These are phyloP conservation scores for Catharus bicknelli DNA, from an alignment of 2,113 vertebrate species.

Conservation along the genomic window DNA sequence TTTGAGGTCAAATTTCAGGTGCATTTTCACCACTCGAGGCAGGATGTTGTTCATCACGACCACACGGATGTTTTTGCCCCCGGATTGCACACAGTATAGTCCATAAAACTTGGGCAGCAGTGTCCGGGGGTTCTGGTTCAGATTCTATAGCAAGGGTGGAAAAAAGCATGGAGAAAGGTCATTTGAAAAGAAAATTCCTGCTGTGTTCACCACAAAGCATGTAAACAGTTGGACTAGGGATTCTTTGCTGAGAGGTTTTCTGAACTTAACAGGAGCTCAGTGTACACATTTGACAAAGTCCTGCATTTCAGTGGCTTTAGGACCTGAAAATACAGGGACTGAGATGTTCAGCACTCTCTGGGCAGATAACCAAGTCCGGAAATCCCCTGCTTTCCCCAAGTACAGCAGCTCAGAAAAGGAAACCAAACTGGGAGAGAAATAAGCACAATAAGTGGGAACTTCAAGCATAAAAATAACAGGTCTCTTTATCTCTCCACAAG, in stretches of 20 bases:
- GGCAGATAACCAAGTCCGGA: slow-evolving; percentile 23
- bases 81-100: slow-evolving; percentile 96
- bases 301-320: not conserved
- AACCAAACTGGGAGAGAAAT: slow-evolving; percentile 4
- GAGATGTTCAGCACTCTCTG: not conserved
- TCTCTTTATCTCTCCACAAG: not conserved
- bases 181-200: not conserved
- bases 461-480: slow-evolving; percentile 50
- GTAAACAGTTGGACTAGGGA: accelerated
- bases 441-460: slow-evolving; percentile 33
- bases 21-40: slow-evolving; percentile 94
- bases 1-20: slow-evolving; percentile 96
- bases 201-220: not conserved
- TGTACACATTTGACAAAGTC: not conserved
- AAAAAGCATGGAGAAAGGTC: not conserved
- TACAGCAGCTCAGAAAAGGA: slow-evolving; percentile 38
- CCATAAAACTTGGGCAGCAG: slow-evolving; percentile 98
- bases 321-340: not conserved
- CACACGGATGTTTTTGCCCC: slow-evolving; percentile 96
- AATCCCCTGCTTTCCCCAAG: slow-evolving; percentile 27
- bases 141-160: slow-evolving; percentile 76
- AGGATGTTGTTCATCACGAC: slow-evolving; percentile 99
- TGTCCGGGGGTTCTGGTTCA: slow-evolving; percentile 97
- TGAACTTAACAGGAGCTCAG: not conserved
- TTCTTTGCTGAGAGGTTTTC: not conserved